Evolutionary conservation across 37 sponge, comb jelly and placozoan genomes (phyloP).

Genomic region (Ianthella basta): DNA sequence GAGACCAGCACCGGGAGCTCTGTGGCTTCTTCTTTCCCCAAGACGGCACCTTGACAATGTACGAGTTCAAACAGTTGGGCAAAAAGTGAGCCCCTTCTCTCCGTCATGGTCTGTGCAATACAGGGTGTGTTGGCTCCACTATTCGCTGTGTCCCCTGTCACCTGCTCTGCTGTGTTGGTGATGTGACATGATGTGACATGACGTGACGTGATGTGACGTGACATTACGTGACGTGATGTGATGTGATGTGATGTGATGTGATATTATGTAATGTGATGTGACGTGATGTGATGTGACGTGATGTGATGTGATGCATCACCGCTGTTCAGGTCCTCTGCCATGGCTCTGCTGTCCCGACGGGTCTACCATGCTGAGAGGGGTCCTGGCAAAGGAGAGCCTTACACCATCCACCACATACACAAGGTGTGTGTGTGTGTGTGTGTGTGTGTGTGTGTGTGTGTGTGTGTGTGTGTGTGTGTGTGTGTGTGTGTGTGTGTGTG

Average conservation of each 20-base stretch:
- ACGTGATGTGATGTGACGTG: too few relatives aligned
- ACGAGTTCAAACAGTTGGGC: conserved; percentile 83
- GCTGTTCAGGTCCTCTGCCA: conserved; percentile 5
- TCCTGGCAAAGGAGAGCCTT: not conserved
- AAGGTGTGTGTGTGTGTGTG: not conserved
- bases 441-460: too few relatives aligned
- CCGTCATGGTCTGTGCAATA: not conserved
- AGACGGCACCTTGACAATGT: conserved; percentile 72
- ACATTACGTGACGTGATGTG: too few relatives aligned
- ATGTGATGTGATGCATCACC: not conserved
- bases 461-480: too few relatives aligned
- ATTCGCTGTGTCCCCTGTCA: too few relatives aligned
- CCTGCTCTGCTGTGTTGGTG: too few relatives aligned
- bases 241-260: too few relatives aligned
- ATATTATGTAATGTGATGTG: too few relatives aligned
- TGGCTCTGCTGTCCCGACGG: not conserved
- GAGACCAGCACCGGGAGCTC: conserved; percentile 72
- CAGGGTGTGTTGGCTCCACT: too few relatives aligned
- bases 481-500: too few relatives aligned
- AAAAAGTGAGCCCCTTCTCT: conserved; percentile 33
- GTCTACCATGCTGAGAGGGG: not conserved
- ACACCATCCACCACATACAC: not conserved
- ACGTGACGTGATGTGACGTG: too few relatives aligned
- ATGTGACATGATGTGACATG: too few relatives aligned
- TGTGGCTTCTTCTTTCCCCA: conserved; percentile 79